These are phyloP conservation scores for Steatornis caripensis DNA, from an alignment of 2,113 vertebrate species.

Conservation along the genomic window DNA sequence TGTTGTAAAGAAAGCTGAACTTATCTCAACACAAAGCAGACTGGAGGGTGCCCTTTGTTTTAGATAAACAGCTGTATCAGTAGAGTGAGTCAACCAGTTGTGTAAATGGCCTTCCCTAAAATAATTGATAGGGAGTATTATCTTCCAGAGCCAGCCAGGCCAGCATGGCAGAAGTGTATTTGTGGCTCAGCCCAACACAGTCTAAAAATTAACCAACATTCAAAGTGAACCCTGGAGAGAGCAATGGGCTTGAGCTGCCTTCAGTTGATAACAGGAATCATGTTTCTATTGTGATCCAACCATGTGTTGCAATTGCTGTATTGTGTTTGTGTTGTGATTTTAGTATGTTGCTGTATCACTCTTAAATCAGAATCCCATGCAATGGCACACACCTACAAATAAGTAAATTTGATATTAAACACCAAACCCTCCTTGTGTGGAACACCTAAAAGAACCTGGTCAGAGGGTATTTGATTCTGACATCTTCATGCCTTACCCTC, in stretches of 20 bases:
- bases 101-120: neutral
- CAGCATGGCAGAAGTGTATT: neutral
- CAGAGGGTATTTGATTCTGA: neutral
- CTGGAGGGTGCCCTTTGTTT: neutral
- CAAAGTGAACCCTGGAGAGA: neutral
- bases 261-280: neutral
- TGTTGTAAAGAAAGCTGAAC: neutral
- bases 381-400: neutral
- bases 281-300: neutral
- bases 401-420: neutral
- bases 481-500: neutral
- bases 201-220: neutral
- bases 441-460: neutral
- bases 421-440: neutral
- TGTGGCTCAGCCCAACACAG: neutral
- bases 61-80: neutral
- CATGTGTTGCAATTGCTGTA: neutral
- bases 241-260: neutral
- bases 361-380: neutral
- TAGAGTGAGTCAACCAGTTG: neutral
- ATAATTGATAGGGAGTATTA: neutral
- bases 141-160: neutral
- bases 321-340: neutral
- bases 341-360: rapidly evolving
- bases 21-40: neutral